Percentiles rank a stretch among this genome's conserved stretches.
Evolutionary conservation across 2,113 vertebrate species (phyloP).

Genomic region (Microtus richardsoni): DNA sequence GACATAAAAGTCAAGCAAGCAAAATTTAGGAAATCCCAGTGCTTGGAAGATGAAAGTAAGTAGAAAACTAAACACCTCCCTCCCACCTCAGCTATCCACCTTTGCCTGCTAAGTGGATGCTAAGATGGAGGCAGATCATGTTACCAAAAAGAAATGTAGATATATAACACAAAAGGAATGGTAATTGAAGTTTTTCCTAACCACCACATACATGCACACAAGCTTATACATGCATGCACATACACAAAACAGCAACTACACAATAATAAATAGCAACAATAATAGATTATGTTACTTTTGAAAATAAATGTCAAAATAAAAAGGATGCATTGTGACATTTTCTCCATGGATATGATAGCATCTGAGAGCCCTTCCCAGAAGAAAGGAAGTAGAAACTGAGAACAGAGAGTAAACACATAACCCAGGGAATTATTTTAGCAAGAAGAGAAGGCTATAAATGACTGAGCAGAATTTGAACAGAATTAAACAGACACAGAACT

Average conservation of each 20-base stretch:
- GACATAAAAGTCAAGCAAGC: not conserved
- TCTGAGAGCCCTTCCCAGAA: not conserved
- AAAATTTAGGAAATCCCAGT: not conserved
- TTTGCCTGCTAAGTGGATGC: not conserved
- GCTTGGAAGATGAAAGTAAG: too few relatives aligned
- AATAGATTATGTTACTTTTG: not conserved
- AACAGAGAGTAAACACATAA: not conserved
- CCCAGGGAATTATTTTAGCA: not conserved
- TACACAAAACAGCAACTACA: not conserved
- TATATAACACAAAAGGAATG: not conserved
- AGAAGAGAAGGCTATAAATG: not conserved
- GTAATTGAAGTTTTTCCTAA: not conserved
- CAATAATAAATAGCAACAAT: not conserved
- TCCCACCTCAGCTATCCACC: too few relatives aligned
- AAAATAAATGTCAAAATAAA: slow-evolving; percentile 22
- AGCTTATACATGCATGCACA: not conserved
- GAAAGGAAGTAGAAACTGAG: not conserved
- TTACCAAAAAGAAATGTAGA: not conserved
- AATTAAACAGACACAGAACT: not conserved
- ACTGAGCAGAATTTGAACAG: not conserved
- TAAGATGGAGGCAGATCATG: not conserved
- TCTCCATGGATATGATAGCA: not conserved
- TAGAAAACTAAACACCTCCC: too few relatives aligned
- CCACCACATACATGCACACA: too few relatives aligned
- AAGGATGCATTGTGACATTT: not conserved